Percentiles rank a stretch among this genome's conserved stretches.
These are phyloP conservation scores for Ardeotis arabs DNA, from an alignment of 2,113 vertebrate genomes.

Conservation along the genomic window DNA sequence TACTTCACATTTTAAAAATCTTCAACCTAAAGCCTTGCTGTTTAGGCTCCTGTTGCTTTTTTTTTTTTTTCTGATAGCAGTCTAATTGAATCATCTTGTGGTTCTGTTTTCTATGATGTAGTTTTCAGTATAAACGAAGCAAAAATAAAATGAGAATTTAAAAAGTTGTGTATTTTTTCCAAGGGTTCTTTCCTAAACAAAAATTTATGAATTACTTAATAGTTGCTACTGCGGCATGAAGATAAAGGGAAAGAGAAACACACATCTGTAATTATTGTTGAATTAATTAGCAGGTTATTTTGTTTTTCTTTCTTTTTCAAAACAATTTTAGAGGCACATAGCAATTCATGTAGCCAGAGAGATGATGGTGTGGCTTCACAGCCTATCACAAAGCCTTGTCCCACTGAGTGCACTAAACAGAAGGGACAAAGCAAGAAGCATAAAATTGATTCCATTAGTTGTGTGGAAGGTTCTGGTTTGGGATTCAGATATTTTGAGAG, in stretches of 20 bases:
- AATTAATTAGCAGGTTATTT: not conserved
- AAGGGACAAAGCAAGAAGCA: not conserved
- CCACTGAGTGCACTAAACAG: not conserved
- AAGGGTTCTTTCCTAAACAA: not conserved
- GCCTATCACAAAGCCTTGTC: not conserved
- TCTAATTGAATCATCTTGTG: not conserved
- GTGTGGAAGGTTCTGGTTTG: conserved; percentile 22
- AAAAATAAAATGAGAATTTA: not conserved
- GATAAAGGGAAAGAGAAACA: not conserved
- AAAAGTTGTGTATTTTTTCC: not conserved
- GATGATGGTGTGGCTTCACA: not conserved
- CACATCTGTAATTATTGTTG: not conserved
- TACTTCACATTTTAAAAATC: not conserved
- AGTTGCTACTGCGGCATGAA: not conserved
- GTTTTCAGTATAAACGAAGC: not conserved
- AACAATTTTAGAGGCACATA: not conserved
- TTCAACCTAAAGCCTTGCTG: not conserved
- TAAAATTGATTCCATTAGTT: conserved; percentile 35
- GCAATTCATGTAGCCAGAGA: not conserved
- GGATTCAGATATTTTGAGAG: conserved; percentile 35
- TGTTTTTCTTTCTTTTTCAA: not conserved
- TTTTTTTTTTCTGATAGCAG: not conserved
- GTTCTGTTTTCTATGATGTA: not conserved
- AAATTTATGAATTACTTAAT: not conserved
- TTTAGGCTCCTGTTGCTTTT: not conserved